phyloP scores from a whole-genome alignment of 2,888 invertebrate genomes.

The Eumacrocentrus americanus region DNA sequence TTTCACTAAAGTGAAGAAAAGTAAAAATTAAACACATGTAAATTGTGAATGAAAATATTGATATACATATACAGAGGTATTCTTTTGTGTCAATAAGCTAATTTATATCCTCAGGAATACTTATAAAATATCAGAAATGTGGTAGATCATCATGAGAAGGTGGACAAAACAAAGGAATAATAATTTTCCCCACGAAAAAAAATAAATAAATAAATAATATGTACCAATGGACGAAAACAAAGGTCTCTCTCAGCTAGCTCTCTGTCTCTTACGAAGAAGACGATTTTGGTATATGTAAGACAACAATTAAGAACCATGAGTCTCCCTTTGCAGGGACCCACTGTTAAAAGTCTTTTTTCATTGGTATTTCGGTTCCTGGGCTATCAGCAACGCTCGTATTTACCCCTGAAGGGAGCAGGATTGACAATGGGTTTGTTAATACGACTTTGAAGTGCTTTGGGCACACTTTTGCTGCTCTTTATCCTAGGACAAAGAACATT shows the following conservation, averaged over 20 bases:
- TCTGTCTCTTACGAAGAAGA: constrained; percentile 22
- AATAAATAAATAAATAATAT: constrained; percentile 48
- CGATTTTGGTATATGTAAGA: constrained; percentile 12
- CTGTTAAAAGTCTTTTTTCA: not conserved
- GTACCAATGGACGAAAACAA: constrained; percentile 57
- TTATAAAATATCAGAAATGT: not conserved
- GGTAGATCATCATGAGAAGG: not conserved
- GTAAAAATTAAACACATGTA: not conserved
- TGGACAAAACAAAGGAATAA: not conserved
- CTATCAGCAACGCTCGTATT: constrained; percentile 45
- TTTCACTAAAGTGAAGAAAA: not conserved
- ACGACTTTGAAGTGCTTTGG: constrained; percentile 36
- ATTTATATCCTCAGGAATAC: not conserved
- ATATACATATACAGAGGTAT: too few relatives aligned
- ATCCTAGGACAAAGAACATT: constrained; percentile 70
- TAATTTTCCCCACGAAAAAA: constrained; percentile 18
- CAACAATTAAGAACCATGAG: not conserved
- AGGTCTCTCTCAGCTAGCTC: constrained; percentile 52
- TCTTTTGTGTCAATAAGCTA: too few relatives aligned
- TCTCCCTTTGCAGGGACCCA: not conserved
- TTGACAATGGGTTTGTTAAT: constrained; percentile 22
- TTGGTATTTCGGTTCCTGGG: constrained; percentile 36
- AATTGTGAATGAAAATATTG: not conserved
- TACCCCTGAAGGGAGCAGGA: constrained; percentile 29
- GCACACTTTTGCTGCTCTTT: constrained; percentile 67